A percentile compares a stretch with the other conserved stretches of the same genome.
Conservation (phyloP, 64 coral and sea anemone genomes). For the Montipora sp. region DNA sequence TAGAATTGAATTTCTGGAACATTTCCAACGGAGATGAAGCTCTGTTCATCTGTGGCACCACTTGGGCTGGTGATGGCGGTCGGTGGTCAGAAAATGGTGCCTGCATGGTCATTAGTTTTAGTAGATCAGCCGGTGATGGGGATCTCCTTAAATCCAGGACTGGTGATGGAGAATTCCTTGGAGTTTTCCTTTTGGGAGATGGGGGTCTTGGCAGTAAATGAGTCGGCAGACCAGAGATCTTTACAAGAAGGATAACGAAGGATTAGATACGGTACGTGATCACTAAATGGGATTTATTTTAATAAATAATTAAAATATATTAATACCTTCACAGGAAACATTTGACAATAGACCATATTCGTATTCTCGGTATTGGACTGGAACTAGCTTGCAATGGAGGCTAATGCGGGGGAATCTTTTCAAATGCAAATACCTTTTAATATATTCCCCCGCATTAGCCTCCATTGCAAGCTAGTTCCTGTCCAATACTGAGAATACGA, state of each 20-base stretch:
- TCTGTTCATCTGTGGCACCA: slow-evolving; percentile 88
- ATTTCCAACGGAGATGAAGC: slow-evolving; percentile 67
- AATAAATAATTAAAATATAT: not conserved
- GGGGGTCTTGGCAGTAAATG: slow-evolving; percentile 67
- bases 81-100: slow-evolving; percentile 27
- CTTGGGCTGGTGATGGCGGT: slow-evolving; percentile 87
- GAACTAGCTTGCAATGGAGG: too few species aligned
- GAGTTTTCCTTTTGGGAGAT: slow-evolving; percentile 72
- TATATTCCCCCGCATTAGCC: too few species aligned
- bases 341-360: too few species aligned
- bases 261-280: too few species aligned
- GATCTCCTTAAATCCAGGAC: slow-evolving; percentile 49
- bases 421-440: too few species aligned
- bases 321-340: too few species aligned
- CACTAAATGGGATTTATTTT: too few species aligned
- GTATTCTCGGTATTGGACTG: too few species aligned
- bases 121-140: slow-evolving; percentile 73
- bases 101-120: slow-evolving; percentile 67
- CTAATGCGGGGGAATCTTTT: too few species aligned
- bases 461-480: too few species aligned
- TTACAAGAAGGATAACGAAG: not conserved
- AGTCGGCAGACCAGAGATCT: slow-evolving; percentile 84
- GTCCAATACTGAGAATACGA: too few species aligned
- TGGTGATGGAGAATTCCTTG: slow-evolving; percentile 71
- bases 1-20: slow-evolving; percentile 62